Base-by-base conservation (phyloP, 2,797 vertebrate species). In the Vultur gryphus region DNA sequence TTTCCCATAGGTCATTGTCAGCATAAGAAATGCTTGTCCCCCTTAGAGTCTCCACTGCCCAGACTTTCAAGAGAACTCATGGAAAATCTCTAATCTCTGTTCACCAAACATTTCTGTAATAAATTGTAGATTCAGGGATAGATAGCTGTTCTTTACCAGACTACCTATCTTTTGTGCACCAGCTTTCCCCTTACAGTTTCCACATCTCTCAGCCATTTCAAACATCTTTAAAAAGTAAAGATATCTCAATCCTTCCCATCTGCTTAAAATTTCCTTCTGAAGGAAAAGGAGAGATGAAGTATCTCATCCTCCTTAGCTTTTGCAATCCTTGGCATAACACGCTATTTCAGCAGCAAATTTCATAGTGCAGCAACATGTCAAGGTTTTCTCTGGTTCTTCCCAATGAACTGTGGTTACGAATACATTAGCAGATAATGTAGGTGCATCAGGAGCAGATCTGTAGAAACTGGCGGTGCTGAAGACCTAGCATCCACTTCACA, bases 241-340 rank as follows among this genome's bases (percentile, higher is more conserved):
- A n/a, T 73, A n/a, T 6, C 37, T 78, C 51, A 44, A 1, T 84
- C 20, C 25, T 80, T 89, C 48, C 58, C 54, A 64, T 46, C 19
- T 70, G 61, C 57, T 83, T 85, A 87, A 87, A 92, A 80, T 54
- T 82, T 59, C 52, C 25, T 69, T 79, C 49, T 62, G 59, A 88
- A 84, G 25, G 55, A 26, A 86, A 90, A 51, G 61, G 37, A 91
- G 25, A 70, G 33, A 57, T 70, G 28, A 87, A 72, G 17, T 26
- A 19, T 81, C 29, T 66, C 59, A 66, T 54, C 31, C 11, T 13
- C 35, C 35, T 54, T 44, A 75, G 67, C 35, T 75, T 81, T 84
- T 61, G 20, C 44, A 81, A 17, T 73, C 43, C 39, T 62, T 21
- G 23, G 25, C 52, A 61, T 66, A 61, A 61, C 59, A n/a, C 11